Percentiles rank a stretch among this genome's conserved stretches.
phyloP scores from a whole-genome alignment of 2,113 vertebrate species.

The Vidua chalybeata region DNA sequence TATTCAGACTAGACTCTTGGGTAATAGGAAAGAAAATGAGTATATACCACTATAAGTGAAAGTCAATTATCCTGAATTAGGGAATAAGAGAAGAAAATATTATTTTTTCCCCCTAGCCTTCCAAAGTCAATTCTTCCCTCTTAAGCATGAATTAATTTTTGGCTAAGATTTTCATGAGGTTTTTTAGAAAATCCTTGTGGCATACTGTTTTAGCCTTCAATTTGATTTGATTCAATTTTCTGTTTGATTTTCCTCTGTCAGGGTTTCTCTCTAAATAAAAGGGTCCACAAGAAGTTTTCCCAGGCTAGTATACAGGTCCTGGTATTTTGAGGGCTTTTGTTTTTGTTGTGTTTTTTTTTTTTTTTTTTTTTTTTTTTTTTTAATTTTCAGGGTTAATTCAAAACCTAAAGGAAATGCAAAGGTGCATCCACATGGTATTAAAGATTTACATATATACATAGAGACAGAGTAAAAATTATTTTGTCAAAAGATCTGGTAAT shows the following conservation, averaged over 20 bases:
- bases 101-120: neutral
- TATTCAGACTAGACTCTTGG: neutral
- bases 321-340: neutral
- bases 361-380: neutral
- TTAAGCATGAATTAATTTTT: neutral
- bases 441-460: neutral
- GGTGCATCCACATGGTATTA: neutral
- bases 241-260: neutral
- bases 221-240: neutral
- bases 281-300: neutral
- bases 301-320: neutral
- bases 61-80: neutral
- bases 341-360: neutral
- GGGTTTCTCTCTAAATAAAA: neutral
- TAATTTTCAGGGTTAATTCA: neutral
- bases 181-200: conserved; percentile 1
- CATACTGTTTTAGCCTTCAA: neutral
- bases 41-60: neutral
- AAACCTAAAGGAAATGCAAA: neutral
- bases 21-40: conserved; percentile 1
- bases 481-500: neutral
- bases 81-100: neutral
- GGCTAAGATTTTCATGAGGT: neutral
- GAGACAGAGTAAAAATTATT: neutral
- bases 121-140: neutral